Evolutionary conservation across 2,113 vertebrate genomes (phyloP), one percentile per base, ranked within the genome.

Genomic region (Coptodon bakossiorum): DNA sequence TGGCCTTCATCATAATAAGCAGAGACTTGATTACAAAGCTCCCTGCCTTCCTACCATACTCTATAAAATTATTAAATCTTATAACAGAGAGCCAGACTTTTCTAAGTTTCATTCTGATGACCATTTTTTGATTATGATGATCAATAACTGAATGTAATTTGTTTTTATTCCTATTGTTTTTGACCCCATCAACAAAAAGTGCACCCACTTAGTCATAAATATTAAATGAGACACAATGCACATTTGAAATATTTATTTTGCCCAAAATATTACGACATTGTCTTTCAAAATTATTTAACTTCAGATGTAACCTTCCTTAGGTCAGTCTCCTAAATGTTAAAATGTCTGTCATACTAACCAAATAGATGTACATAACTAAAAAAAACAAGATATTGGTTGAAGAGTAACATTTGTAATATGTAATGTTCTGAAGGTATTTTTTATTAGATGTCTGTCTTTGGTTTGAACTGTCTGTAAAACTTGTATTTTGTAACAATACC

Each of bases 391-490:
- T 61, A 24, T 43, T 82, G 56, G 54, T 61, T 38, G 5, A 53
- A 7, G 85, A 84, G 19, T 7, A 27, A 50, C 31, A 27, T 4
- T 7, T 1, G 2, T 29, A 19, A 5, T 73, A 57, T 53, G 17
- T 31, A n/a, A 83, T 38, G 14, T n/a, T 31, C n/a, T 66, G 17
- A 12, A 54, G 19, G 5, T 22, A 50, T 31, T 78, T 48, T 71
- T 54, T 22, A 12, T 83, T 53, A 36, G 4, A 45, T 52, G 6
- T 79, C 27, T 17, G 59, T 93, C 91, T 95, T 94, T 95, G 94
- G 93, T 92, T 86, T 80, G 38, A 83, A 83, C 5, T 13, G 40
- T 43, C 56, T 27, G 27, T 31, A 83, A 59, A 80, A 48, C 48
- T 54, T 36, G 14, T 29, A 57, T 48, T 83, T 48, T 85, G 31